These are phyloP conservation scores for Holothuria glaberrima DNA, from an alignment of 35 echinoderm and acorn worm species.

Conservation along the genomic window DNA sequence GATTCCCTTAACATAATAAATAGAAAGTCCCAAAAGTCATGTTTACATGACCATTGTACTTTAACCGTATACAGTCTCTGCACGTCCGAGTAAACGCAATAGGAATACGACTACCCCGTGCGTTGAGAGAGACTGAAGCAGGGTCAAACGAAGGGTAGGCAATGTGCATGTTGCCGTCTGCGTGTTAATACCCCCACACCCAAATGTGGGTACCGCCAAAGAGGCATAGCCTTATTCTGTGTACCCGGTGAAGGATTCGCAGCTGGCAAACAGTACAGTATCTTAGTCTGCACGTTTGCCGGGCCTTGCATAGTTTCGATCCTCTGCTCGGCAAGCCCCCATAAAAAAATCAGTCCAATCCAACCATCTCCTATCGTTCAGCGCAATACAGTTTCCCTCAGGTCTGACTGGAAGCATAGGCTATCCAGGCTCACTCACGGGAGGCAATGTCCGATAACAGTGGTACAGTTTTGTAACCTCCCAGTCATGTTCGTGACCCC, in stretches of 20 bases:
- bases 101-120: slow-evolving; percentile 6
- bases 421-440: neutral
- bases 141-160: slow-evolving; percentile 8
- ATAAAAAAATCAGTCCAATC: neutral
- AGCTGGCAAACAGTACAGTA: slow-evolving; percentile 20
- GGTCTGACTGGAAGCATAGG: neutral
- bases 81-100: slow-evolving; percentile 6
- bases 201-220: slow-evolving; percentile 15
- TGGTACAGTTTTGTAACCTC: neutral
- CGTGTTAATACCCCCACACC: slow-evolving; percentile 11
- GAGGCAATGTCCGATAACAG: slow-evolving; percentile 13
- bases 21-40: neutral
- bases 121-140: slow-evolving; percentile 5
- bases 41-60: slow-evolving; percentile 1
- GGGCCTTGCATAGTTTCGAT: slow-evolving; percentile 24
- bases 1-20: neutral
- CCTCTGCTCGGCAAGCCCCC: slow-evolving; percentile 10
- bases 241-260: neutral
- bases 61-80: neutral
- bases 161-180: slow-evolving; percentile 11
- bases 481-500: neutral
- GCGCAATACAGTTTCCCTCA: slow-evolving; percentile 21
- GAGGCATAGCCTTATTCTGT: slow-evolving; percentile 3
- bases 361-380: slow-evolving; percentile 25
- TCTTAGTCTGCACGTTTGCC: slow-evolving; percentile 5